Evolutionary conservation across 2,113 vertebrate genomes (phyloP).

Genomic region (Myotis davidii): DNA sequence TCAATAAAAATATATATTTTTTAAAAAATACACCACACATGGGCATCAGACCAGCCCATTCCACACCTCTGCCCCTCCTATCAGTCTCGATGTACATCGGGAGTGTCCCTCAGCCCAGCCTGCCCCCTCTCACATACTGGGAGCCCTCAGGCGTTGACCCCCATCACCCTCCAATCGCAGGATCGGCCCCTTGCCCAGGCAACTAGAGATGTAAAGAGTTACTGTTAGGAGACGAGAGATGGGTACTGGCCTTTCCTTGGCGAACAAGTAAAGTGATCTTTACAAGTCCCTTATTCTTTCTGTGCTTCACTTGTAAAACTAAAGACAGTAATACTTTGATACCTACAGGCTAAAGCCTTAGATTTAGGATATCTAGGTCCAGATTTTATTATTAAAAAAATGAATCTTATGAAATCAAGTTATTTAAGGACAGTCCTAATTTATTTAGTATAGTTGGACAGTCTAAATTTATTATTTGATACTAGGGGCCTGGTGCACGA

Average conservation of each 20-base stretch:
- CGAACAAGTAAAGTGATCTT: neutral
- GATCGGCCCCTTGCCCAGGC: no score
- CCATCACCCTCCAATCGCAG: no score
- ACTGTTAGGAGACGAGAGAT: neutral
- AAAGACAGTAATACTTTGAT: neutral
- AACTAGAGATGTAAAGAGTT: neutral
- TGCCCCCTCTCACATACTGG: no score
- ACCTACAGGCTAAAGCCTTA: neutral
- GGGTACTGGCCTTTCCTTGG: neutral
- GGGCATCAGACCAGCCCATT: no score
- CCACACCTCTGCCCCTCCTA: no score
- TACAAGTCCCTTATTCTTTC: neutral
- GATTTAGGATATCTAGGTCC: neutral
- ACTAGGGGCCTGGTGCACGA: no score
- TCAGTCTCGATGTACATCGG: no score
- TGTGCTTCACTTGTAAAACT: neutral
- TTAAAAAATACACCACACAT: no score
- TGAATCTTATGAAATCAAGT: neutral
- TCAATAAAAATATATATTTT: no score
- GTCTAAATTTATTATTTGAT: neutral
- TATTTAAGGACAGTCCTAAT: neutral
- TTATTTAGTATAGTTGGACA: no score
- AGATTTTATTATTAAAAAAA: neutral
- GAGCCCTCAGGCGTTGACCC: no score
- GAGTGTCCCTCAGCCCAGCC: no score